Base-by-base conservation (phyloP, 1,140 invertebrate genomes). In the Rhopalosiphum padi region DNA sequence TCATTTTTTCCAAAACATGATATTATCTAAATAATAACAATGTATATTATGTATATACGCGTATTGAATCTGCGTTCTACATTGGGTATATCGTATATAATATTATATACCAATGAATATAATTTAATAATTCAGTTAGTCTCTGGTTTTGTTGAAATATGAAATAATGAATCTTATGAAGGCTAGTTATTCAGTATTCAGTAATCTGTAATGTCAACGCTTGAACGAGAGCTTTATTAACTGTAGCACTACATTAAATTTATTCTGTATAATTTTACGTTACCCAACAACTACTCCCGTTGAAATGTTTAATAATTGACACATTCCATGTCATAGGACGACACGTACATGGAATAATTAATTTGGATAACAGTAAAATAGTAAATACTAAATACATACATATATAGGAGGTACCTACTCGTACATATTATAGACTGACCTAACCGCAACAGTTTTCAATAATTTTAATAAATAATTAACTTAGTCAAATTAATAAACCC, bases 291-390 rank as follows among this genome's bases (percentile, higher is more conserved):
- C 23, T 30, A n/a, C 35, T 83, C 23, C 8, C 22, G 60, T 43
- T 85, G 83, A 43, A 85, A 83, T 83, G 8, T 83, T 83, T 22
- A 37, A 83, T 83, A 83, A 83, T 83, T 83, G 77, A 83, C 77
- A 83, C 35, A 83, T 83, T 37, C 22, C 35, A 3, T 83, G 22
- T 37, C 35, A 83, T 35, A 23, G 30, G 4, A 77, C 15, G 60
- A 83, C 7, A 35, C 77, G 35, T 83, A 83, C 77, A 35, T 83
- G 8, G 35, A 83, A 83, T 37, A 37, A 83, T 22, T 83, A 37
- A 83, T 83, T 83, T 23, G 35, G 7, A 83, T 23, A 83, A 83
- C 35, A 83, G n/a, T 77, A 0, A 83, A 37, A 2, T 83, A 37
- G 35, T 83, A 37, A 37, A 83, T 37, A 35, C 6, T 82, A 35